These are phyloP conservation scores for Osmerus eperlanus DNA, from an alignment of 2,113 vertebrate genomes.

Conservation along the genomic window DNA sequence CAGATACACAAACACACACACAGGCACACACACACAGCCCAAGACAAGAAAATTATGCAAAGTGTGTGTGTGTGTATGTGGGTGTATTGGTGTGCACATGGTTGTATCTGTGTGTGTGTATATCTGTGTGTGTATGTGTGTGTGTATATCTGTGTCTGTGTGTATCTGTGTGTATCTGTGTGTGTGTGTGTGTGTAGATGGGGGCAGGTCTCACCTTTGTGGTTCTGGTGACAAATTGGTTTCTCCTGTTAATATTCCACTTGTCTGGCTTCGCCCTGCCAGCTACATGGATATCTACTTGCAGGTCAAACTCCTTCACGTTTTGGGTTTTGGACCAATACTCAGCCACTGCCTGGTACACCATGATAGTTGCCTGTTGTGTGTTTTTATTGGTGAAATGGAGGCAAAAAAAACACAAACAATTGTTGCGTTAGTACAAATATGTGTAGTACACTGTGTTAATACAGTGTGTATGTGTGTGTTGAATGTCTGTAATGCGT, in stretches of 20 bases:
- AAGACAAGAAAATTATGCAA: too few species aligned
- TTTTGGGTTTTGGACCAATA: slow-evolving; percentile 60
- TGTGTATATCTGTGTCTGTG: neutral
- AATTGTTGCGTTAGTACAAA: too few species aligned
- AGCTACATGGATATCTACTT: slow-evolving; percentile 74
- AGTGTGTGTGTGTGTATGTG: neutral
- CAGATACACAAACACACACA: neutral
- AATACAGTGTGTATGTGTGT: too few species aligned
- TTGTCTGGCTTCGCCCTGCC: slow-evolving; percentile 48
- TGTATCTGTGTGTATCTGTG: neutral
- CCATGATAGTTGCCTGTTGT: slow-evolving; percentile 77
- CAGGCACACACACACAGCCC: neutral
- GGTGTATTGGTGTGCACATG: neutral
- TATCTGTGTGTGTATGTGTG: neutral
- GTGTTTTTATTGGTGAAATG: neutral
- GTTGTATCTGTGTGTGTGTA: neutral
- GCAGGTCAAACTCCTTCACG: slow-evolving; percentile 66
- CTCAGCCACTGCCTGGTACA: slow-evolving; percentile 84
- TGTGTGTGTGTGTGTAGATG: neutral
- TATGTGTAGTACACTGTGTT: too few species aligned
- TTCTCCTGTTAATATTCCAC: slow-evolving; percentile 47
- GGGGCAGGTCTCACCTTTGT: slow-evolving; percentile 66
- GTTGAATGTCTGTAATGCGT: neutral
- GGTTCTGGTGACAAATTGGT: slow-evolving; percentile 60
- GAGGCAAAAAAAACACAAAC: neutral